These are phyloP conservation scores for Hemiscyllium ocellatum DNA, from an alignment of 2,113 vertebrate genomes.

Conservation along the genomic window DNA sequence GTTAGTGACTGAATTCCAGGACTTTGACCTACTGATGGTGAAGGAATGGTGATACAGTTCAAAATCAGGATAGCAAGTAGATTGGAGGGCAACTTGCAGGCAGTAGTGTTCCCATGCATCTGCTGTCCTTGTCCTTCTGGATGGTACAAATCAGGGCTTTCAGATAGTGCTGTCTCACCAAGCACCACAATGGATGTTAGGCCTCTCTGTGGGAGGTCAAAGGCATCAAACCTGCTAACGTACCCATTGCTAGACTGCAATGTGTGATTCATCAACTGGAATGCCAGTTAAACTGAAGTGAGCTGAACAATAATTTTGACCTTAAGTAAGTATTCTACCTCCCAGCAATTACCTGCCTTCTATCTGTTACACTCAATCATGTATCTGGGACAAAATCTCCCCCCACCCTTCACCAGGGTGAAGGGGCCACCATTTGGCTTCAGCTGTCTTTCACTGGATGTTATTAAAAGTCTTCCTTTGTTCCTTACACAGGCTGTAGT, in stretches of 20 bases:
- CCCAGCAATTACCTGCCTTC: not conserved
- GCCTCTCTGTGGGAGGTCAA: not conserved
- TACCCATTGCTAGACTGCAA: not conserved
- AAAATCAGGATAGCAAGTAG: not conserved
- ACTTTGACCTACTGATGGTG: not conserved
- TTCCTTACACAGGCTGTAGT: not conserved
- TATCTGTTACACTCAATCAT: not conserved
- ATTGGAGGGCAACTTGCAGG: too few relatives aligned
- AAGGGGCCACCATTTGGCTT: not conserved
- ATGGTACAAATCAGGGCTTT: too few relatives aligned
- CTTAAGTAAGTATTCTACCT: not conserved
- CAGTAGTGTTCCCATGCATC: too few relatives aligned
- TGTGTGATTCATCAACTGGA: conserved; percentile 10
- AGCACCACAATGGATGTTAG: not conserved
- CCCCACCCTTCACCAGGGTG: not conserved
- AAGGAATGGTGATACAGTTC: not conserved
- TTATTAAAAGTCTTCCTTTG: conserved; percentile 14
- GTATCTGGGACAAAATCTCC: not conserved
- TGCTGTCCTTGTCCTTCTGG: too few relatives aligned
- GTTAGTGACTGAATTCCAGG: not conserved
- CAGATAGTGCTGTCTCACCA: too few relatives aligned
- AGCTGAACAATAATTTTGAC: not conserved
- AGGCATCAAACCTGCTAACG: not conserved
- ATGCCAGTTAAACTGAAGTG: not conserved
- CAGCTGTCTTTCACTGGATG: not conserved